phyloP scores from a whole-genome alignment of 2,888 invertebrate species.

The Iselma pallidipennis region DNA sequence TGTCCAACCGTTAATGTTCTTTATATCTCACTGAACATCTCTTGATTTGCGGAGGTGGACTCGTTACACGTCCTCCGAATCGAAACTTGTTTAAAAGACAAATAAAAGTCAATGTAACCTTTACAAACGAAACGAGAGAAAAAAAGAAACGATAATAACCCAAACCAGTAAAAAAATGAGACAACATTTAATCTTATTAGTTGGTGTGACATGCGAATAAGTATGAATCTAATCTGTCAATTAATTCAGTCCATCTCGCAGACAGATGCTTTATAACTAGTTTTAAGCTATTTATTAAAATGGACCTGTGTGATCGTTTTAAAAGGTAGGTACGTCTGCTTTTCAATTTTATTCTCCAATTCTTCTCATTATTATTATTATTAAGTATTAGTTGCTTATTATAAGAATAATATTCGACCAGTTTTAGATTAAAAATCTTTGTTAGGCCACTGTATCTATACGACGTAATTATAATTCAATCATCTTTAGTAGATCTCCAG shows the following conservation, averaged over 20 bases:
- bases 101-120: too few species aligned
- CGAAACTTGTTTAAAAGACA: too few species aligned
- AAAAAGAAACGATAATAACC: neutral
- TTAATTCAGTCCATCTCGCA: slow-evolving; percentile 3
- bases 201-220: slow-evolving; percentile 3
- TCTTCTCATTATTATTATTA: slow-evolving; percentile 6
- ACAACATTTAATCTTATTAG: slow-evolving; percentile 2
- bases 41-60: slow-evolving; percentile 34
- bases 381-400: neutral
- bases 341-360: slow-evolving; percentile 2
- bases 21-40: slow-evolving; percentile 38
- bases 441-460: slow-evolving; percentile 11
- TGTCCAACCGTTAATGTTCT: slow-evolving; percentile 42
- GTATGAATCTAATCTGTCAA: slow-evolving; percentile 1
- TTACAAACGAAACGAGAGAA: neutral
- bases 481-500: slow-evolving; percentile 1
- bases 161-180: neutral
- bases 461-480: slow-evolving; percentile 23
- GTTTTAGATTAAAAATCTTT: slow-evolving; percentile 11
- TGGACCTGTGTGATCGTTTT: neutral
- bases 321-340: neutral
- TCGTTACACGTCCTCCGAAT: too few species aligned
- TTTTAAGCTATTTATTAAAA: neutral
- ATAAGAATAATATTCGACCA: slow-evolving; percentile 9
- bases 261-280: slow-evolving; percentile 1